Evolutionary conservation across 1,140 invertebrate genomes (phyloP).

Genomic region (Ctenoplectra terminalis): DNA sequence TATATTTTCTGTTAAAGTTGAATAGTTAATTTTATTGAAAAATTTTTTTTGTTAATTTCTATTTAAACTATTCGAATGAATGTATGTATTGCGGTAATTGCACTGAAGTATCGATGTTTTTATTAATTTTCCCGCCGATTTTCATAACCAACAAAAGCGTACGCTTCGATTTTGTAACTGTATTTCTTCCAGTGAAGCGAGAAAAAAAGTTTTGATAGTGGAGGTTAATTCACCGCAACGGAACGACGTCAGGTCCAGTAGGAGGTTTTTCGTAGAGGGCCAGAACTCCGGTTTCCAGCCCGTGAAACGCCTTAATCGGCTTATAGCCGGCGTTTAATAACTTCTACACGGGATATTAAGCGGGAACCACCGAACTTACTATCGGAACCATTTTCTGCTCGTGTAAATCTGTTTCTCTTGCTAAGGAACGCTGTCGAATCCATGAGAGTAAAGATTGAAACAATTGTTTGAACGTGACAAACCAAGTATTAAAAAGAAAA

Average conservation of each 20-base stretch:
- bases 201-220: no score
- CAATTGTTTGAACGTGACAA: background rate
- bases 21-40: no score
- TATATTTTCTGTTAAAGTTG: no score
- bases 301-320: constrained; percentile 42
- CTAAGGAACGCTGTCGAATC: background rate
- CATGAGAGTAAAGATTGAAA: background rate
- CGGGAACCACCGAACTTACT: constrained; percentile 6
- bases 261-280: constrained; percentile 9
- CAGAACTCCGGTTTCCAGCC: background rate
- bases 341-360: constrained; percentile 36
- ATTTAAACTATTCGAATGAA: no score
- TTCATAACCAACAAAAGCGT: no score
- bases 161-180: no score
- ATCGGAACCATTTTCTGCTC: background rate
- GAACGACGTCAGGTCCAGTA: background rate
- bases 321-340: constrained; percentile 35
- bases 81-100: no score
- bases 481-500: background rate
- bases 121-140: no score
- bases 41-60: no score
- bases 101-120: no score
- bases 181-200: no score
- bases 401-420: constrained; percentile 13
- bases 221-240: background rate